A percentile compares a stretch with the other conserved stretches of the same genome.
Conservation (phyloP, 2,888 invertebrate genomes). For the Phoenoteleia sp. region DNA sequence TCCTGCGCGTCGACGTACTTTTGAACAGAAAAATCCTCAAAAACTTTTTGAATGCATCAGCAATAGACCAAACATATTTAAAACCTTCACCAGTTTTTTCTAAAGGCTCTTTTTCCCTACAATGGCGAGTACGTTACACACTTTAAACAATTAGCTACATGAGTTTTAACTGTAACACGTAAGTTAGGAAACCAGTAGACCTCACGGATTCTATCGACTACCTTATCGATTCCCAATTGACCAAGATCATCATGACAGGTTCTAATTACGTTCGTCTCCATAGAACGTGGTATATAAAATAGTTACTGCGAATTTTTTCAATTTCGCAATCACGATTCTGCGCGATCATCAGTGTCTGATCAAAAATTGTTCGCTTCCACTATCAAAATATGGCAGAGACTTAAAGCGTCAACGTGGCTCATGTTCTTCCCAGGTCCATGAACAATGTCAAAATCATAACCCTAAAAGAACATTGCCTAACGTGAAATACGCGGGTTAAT, state of each 20-base stretch:
- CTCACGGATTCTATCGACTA: constrained; percentile 35
- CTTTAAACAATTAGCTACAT: background rate
- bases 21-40: no score
- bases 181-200: constrained; percentile 2
- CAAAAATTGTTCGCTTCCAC: constrained; percentile 64
- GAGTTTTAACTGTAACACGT: background rate
- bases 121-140: no score
- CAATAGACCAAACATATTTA: no score
- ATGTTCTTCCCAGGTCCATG: background rate
- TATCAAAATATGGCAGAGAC: constrained; percentile 55
- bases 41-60: no score
- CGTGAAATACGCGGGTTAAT: no score
- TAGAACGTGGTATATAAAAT: no score
- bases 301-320: no score
- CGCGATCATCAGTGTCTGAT: background rate
- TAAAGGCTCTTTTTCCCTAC: no score
- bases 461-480: constrained; percentile 16
- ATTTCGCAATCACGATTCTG: background rate
- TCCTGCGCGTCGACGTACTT: no score
- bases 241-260: constrained; percentile 61
- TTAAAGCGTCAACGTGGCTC: background rate
- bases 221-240: constrained; percentile 55
- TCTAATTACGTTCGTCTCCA: no score
- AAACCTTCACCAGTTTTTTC: no score
- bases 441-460: background rate